Conservation (phyloP, 2,113 vertebrate species). For the Pygoscelis adeliae region DNA sequence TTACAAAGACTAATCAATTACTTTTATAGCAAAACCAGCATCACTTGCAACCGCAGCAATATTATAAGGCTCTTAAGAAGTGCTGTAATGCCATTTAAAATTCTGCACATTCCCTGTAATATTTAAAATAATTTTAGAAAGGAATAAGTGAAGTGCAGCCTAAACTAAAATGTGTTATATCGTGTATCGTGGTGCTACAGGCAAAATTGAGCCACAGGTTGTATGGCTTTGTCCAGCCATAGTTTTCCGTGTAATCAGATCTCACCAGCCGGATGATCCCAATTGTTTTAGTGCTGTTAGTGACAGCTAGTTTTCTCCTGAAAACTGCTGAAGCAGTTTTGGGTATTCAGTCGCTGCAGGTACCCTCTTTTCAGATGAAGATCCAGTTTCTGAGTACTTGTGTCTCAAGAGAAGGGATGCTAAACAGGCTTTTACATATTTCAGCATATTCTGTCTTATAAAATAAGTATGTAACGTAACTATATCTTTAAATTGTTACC, state of each 20-base stretch:
- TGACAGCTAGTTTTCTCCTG: not conserved
- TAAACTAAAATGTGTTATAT: not conserved
- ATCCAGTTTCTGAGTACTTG: not conserved
- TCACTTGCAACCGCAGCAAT: not conserved
- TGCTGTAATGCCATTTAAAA: not conserved
- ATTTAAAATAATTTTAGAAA: not conserved
- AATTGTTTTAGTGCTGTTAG: not conserved
- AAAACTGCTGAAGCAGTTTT: not conserved
- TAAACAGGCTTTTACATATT: not conserved
- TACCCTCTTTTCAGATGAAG: not conserved
- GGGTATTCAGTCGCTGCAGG: not conserved
- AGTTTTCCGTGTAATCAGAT: not conserved
- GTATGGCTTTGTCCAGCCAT: not conserved
- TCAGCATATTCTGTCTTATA: not conserved
- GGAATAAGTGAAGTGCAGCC: not conserved
- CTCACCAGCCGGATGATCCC: not conserved
- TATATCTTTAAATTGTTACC: not conserved
- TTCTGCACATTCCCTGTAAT: not conserved
- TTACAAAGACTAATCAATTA: not conserved
- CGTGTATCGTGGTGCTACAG: not conserved
- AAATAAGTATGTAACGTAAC: not conserved
- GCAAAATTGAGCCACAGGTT: accelerated
- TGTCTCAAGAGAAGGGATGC: not conserved
- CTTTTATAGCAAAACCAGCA: not conserved
- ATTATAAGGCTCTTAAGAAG: not conserved